A percentile compares a stretch with the other conserved stretches of the same genome.
Conservation (phyloP, 2,888 invertebrate species). For the Erpobdella octoculata region DNA sequence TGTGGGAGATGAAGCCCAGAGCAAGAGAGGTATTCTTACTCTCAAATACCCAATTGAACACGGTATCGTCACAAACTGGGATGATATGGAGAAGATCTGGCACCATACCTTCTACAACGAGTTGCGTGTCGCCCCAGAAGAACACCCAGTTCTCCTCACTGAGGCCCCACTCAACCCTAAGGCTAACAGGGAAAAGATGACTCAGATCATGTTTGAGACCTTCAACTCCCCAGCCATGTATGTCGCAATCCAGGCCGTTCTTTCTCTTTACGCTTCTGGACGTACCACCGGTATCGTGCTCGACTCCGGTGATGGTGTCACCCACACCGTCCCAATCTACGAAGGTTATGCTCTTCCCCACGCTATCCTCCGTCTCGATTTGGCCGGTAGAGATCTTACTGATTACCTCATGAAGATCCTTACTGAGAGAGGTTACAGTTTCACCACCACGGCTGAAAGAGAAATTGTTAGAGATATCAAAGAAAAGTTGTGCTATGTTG, state of each 20-base stretch:
- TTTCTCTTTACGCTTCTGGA: slow-evolving; percentile 83
- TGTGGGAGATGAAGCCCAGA: slow-evolving; percentile 47
- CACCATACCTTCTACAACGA: slow-evolving; percentile 93
- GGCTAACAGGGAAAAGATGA: slow-evolving; percentile 35
- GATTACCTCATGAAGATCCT: slow-evolving; percentile 87
- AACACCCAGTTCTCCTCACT: slow-evolving; percentile 83
- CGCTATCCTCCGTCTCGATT: slow-evolving; percentile 89
- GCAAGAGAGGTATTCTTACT: slow-evolving; percentile 46
- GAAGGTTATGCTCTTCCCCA: slow-evolving; percentile 87
- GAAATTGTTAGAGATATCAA: slow-evolving; percentile 71
- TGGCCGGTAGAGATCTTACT: slow-evolving; percentile 89
- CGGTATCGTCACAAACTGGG: slow-evolving; percentile 48
- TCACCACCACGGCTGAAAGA: slow-evolving; percentile 54
- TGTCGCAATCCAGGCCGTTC: slow-evolving; percentile 77
- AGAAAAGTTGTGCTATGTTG: slow-evolving; percentile 61
- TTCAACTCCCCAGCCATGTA: slow-evolving; percentile 73
- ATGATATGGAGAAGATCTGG: slow-evolving; percentile 86
- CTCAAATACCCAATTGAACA: slow-evolving; percentile 47
- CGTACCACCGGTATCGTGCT: slow-evolving; percentile 87
- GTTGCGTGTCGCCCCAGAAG: slow-evolving; percentile 86
- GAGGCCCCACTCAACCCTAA: slow-evolving; percentile 74
- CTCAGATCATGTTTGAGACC: slow-evolving; percentile 53
- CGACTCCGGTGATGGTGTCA: slow-evolving; percentile 89
- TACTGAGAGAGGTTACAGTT: slow-evolving; percentile 54
- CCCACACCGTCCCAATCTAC: slow-evolving; percentile 90